These are phyloP conservation scores for Epinotia bilunana DNA, from an alignment of 2,888 invertebrate species.

Conservation along the genomic window DNA sequence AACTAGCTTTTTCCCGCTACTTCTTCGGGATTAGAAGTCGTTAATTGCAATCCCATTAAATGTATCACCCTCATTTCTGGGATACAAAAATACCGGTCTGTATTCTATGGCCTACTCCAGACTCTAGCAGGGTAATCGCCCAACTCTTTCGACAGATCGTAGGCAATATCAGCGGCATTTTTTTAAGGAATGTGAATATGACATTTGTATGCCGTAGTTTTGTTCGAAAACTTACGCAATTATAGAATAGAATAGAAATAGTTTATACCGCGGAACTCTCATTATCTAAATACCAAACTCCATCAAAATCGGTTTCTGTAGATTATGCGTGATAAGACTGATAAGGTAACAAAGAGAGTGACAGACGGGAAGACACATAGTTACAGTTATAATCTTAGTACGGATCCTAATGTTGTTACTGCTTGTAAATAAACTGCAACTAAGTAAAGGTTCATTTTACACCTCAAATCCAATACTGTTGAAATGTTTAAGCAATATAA, in stretches of 20 bases:
- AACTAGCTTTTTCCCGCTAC: background rate
- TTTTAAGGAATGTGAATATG: too few species aligned
- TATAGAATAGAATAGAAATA: too few species aligned
- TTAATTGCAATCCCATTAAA: background rate
- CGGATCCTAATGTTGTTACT: background rate
- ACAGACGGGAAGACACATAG: background rate
- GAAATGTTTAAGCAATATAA: slow-evolving; percentile 39
- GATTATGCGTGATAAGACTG: background rate
- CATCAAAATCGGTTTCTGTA: too few species aligned
- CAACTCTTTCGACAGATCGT: too few species aligned
- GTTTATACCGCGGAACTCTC: too few species aligned
- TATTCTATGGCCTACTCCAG: too few species aligned
- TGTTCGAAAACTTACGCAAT: too few species aligned
- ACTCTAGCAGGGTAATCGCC: too few species aligned
- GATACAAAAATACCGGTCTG: too few species aligned
- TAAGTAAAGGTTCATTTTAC: slow-evolving; percentile 12
- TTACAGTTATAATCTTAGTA: background rate
- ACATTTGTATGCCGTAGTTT: too few species aligned
- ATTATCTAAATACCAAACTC: too few species aligned
- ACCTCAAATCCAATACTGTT: slow-evolving; percentile 27
- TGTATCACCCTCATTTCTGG: background rate
- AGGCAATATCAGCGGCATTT: too few species aligned
- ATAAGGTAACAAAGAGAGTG: background rate
- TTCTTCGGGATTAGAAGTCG: background rate
- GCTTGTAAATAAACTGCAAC: slow-evolving; percentile 3